phyloP scores from a whole-genome alignment of 2,888 invertebrate genomes.

The Campaea margaritaria region DNA sequence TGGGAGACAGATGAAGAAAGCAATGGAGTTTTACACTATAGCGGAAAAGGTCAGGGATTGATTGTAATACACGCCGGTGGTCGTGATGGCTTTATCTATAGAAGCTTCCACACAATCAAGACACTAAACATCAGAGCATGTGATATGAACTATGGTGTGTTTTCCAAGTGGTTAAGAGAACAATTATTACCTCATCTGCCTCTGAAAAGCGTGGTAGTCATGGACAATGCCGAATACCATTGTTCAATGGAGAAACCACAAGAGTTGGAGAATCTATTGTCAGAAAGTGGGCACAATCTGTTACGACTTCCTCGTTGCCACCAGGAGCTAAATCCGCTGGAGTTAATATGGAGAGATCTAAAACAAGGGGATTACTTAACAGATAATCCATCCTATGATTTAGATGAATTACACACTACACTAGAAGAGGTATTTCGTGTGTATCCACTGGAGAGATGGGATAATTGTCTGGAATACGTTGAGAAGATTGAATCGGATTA shows the following conservation, averaged over 20 bases:
- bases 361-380: constrained; percentile 3
- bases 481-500: constrained; percentile 16
- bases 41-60: constrained; percentile 11
- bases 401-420: background rate
- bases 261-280: constrained; percentile 3
- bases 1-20: constrained; percentile 14
- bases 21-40: background rate
- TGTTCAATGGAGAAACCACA: constrained; percentile 4
- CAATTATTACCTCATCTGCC: constrained; percentile 11
- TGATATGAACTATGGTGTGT: constrained; percentile 14
- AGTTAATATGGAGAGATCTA: constrained; percentile 17
- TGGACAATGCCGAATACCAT: constrained; percentile 23
- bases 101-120: constrained; percentile 5
- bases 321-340: constrained; percentile 11
- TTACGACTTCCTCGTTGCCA: constrained; percentile 10
- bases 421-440: background rate
- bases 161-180: constrained; percentile 15
- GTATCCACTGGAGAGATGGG: constrained; percentile 8
- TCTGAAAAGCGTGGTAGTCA: constrained; percentile 1
- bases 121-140: constrained; percentile 11
- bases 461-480: constrained; percentile 1
- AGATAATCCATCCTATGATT: background rate
- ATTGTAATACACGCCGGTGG: constrained; percentile 5
- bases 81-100: constrained; percentile 7
- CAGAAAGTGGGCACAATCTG: constrained; percentile 7